These are phyloP conservation scores for Subacronicta megacephala DNA, from an alignment of 2,888 invertebrate genomes.

Conservation along the genomic window DNA sequence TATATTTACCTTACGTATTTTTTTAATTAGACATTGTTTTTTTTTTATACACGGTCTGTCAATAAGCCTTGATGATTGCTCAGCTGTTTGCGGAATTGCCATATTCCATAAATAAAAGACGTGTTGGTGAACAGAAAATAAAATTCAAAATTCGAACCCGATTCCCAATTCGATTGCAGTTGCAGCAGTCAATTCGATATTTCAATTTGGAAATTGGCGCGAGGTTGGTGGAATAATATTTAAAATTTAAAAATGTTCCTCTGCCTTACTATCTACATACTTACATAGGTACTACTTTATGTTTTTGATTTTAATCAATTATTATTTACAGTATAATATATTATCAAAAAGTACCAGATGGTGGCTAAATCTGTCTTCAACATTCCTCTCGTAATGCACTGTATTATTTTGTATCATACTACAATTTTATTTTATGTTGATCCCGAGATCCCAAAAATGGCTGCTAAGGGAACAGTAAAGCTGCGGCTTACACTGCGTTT, in stretches of 20 bases:
- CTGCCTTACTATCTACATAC: neutral
- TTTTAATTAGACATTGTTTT: neutral
- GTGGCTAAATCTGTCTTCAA: slow-evolving; percentile 40
- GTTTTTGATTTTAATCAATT: neutral
- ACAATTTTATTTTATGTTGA: slow-evolving; percentile 82
- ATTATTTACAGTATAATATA: neutral
- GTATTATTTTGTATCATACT: slow-evolving; percentile 67
- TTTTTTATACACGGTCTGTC: no score
- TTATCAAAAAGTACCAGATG: neutral
- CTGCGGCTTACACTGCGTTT: slow-evolving; percentile 71
- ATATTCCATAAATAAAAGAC: slow-evolving; percentile 6
- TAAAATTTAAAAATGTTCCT: slow-evolving; percentile 14
- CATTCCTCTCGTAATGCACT: slow-evolving; percentile 63
- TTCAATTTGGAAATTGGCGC: slow-evolving; percentile 33
- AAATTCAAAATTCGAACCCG: slow-evolving; percentile 28
- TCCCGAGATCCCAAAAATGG: slow-evolving; percentile 73
- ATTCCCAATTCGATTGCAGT: slow-evolving; percentile 27
- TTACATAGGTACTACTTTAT: no score
- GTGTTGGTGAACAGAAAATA: slow-evolving; percentile 9
- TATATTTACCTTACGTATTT: neutral
- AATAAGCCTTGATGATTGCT: no score
- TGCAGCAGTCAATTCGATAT: slow-evolving; percentile 33
- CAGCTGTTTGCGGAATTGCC: no score
- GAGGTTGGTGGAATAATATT: slow-evolving; percentile 16
- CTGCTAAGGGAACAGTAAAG: slow-evolving; percentile 77